phyloP scores from a whole-genome alignment of 2,113 vertebrate species.

The Saimiri boliviensis region DNA sequence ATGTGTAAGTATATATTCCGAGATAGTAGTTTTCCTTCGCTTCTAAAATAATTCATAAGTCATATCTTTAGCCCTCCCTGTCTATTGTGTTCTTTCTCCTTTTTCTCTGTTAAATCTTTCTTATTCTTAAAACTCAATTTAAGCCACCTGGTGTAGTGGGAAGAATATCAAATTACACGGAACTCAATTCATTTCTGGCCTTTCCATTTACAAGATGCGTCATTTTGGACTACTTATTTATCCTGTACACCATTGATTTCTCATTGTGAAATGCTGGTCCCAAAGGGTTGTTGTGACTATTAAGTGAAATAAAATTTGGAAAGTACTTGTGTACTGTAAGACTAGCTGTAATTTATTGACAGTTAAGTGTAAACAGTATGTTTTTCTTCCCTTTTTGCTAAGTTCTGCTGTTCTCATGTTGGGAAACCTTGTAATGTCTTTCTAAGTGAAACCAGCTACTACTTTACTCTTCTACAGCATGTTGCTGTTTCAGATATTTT shows the following conservation, averaged over 20 bases:
- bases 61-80: neutral
- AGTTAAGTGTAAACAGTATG: neutral
- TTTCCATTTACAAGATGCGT: constrained; percentile 14
- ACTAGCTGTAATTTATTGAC: constrained; percentile 22
- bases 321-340: neutral
- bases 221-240: neutral
- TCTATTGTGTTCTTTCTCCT: neutral
- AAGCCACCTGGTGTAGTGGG: neutral
- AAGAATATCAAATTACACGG: neutral
- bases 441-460: neutral
- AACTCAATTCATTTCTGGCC: neutral
- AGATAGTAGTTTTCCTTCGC: neutral
- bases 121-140: constrained; percentile 3
- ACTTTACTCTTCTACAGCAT: neutral
- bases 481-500: neutral
- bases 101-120: neutral
- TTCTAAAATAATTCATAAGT: neutral
- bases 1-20: neutral
- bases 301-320: constrained; percentile 27
- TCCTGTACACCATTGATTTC: neutral
- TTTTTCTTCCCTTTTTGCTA: neutral
- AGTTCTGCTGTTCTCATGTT: neutral
- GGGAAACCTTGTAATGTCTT: neutral
- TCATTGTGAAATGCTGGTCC: neutral
- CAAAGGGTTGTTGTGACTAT: neutral